phyloP scores from a whole-genome alignment of 2,797 vertebrate species.

The Acanthurus tractus region DNA sequence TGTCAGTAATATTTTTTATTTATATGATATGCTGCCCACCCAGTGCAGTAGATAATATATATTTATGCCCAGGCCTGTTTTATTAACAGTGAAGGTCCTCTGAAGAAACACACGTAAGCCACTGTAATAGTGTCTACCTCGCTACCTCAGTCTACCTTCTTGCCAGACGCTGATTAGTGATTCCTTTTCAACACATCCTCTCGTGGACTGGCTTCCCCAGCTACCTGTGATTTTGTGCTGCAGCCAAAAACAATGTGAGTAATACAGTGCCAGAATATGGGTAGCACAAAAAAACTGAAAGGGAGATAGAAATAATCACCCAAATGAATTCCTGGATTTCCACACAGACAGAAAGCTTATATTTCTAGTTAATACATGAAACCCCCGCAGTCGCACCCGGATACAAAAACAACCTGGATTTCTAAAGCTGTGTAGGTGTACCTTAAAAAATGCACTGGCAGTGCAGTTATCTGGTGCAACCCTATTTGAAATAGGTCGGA shows the following conservation, averaged over 20 bases:
- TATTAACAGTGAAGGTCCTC: neutral
- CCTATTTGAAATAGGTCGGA: conserved; percentile 32
- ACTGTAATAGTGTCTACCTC: conserved; percentile 9
- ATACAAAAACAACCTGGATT: conserved; percentile 53
- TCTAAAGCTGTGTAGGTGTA: conserved; percentile 56
- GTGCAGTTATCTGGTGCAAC: conserved; percentile 35
- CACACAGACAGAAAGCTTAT: conserved; percentile 37
- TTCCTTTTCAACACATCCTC: conserved; percentile 64
- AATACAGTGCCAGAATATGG: conserved; percentile 48
- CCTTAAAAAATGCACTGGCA: conserved; percentile 35
- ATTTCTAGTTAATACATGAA: conserved; percentile 51
- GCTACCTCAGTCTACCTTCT: conserved; percentile 25
- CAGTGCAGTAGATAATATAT: neutral
- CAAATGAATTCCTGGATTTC: conserved; percentile 61
- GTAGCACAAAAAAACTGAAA: conserved; percentile 16
- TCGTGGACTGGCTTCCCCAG: conserved; percentile 31
- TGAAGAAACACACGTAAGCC: neutral
- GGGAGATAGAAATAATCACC: conserved; percentile 49
- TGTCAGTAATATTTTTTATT: neutral
- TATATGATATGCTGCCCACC: neutral
- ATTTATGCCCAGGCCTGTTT: neutral
- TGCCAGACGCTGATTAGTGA: conserved; percentile 54
- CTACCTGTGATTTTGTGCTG: conserved; percentile 44
- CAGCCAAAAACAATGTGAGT: conserved; percentile 64
- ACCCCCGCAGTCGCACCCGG: conserved; percentile 31